Percentiles rank a stretch among this genome's conserved stretches.
Evolutionary conservation across 2,797 vertebrate genomes (phyloP).

Genomic region (Neostethus bicornis): DNA sequence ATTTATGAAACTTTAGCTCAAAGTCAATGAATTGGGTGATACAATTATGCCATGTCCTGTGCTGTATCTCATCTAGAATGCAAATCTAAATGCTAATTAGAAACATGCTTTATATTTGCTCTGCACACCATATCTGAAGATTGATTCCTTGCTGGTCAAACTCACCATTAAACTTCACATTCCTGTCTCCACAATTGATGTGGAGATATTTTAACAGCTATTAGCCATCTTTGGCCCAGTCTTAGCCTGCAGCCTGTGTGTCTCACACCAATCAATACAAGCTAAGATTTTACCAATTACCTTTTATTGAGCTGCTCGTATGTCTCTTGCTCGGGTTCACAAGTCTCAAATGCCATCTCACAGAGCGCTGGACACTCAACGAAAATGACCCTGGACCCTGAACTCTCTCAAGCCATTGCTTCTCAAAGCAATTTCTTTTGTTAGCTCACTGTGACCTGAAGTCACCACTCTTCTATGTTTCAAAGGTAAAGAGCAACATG

Average conservation of each 20-base stretch:
- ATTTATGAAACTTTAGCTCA: constrained; percentile 68
- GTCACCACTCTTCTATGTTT: constrained; percentile 17
- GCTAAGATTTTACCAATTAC: constrained; percentile 16
- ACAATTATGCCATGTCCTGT: constrained; percentile 72
- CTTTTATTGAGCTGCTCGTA: constrained; percentile 12
- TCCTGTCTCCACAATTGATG: constrained; percentile 18
- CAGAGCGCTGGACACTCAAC: constrained; percentile 7
- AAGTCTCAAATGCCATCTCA: constrained; percentile 2
- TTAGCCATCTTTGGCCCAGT: background rate
- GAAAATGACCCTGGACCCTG: constrained; percentile 21
- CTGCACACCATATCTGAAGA: constrained; percentile 64
- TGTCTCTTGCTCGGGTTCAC: constrained; percentile 1
- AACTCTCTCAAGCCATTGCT: constrained; percentile 4
- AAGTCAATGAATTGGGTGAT: constrained; percentile 70
- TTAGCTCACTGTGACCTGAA: constrained; percentile 19
- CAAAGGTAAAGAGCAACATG: constrained; percentile 22
- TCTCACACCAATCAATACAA: constrained; percentile 5
- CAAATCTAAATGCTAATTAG: constrained; percentile 81
- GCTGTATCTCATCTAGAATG: constrained; percentile 72
- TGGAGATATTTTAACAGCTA: constrained; percentile 16
- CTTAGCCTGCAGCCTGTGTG: constrained; percentile 6
- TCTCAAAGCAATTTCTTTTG: constrained; percentile 2
- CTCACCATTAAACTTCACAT: constrained; percentile 38
- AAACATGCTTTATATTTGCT: constrained; percentile 63
- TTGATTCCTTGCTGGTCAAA: constrained; percentile 67